A percentile compares a stretch with the other conserved stretches of the same genome.
Conservation (phyloP, 2,888 invertebrate species). For the Timandra comae region DNA sequence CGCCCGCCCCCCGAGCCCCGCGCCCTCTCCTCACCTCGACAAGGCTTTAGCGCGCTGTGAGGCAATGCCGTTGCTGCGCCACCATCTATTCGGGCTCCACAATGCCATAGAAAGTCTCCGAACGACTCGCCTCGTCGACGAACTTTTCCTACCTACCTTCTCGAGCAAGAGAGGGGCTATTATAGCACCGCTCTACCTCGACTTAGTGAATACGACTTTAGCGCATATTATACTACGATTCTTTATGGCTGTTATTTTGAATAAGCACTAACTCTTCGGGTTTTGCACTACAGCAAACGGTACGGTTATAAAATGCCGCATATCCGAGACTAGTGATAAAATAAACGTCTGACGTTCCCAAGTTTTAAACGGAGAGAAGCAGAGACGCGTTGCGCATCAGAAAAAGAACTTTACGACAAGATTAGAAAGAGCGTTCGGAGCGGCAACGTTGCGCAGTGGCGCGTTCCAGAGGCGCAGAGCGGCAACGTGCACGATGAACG, state of each 20-base stretch:
- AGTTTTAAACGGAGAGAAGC: conserved; percentile 70
- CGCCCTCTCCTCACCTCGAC: conserved; percentile 46
- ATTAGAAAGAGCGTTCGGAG: conserved; percentile 74
- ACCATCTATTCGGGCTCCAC: conserved; percentile 70
- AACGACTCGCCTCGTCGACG: conserved; percentile 62
- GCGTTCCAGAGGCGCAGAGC: conserved; percentile 66
- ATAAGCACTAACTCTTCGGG: conserved; percentile 51
- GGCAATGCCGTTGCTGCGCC: conserved; percentile 71
- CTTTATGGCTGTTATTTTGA: conserved; percentile 61
- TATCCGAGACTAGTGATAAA: conserved; percentile 68
- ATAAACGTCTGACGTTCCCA: conserved; percentile 72
- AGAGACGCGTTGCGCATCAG: conserved; percentile 73
- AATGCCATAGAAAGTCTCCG: conserved; percentile 75
- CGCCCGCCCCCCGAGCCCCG: conserved; percentile 27
- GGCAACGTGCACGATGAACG: conserved; percentile 70
- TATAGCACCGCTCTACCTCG: conserved; percentile 40
- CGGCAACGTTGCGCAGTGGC: conserved; percentile 69
- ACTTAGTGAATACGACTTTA: conserved; percentile 32
- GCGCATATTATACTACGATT: conserved; percentile 40
- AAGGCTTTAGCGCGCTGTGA: conserved; percentile 63
- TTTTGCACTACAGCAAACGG: conserved; percentile 41
- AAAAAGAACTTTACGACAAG: conserved; percentile 78
- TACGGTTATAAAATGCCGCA: conserved; percentile 66
- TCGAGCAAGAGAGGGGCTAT: conserved; percentile 49
- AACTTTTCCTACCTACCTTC: conserved; percentile 72